Base-by-base conservation (phyloP, 2,113 vertebrate species). In the Lampris megalopsis region DNA sequence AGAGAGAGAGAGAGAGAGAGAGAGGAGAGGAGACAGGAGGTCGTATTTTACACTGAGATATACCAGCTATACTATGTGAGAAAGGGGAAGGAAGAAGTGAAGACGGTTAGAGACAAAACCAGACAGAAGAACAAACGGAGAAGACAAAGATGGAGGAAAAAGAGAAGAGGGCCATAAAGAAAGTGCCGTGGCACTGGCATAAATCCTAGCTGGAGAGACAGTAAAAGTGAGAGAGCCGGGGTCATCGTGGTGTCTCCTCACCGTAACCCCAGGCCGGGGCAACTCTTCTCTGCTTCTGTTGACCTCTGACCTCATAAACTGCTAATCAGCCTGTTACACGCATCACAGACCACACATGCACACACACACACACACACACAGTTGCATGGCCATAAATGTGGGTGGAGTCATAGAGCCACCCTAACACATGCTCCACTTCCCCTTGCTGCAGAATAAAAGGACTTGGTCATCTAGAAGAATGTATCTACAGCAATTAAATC, bases 261-360 rank as follows among this genome's bases (percentile, higher is more conserved):
- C 56, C 66, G 56, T 85, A 81, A 88, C 86, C 88, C 63, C 5
- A 35, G 71, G 73, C 79, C 65, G 24, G 80, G 85, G 83, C 86
- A 73, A 72, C 54, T 58, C 47, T 45, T 73, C 69, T 67, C 64
- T 0, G 71, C 87, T 90, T 63, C 82, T 83, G 85, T 83, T 92
- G 89, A 93, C 87, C 88, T 83, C 41, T 88, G 77, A 92, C 87
- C 92, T 82, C 79, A 67, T 91, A 89, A 93, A 91, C 68, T 47
- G 79, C 81, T 80, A 86, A 91, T 86, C 79, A 71, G 63, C 77
- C 86, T 79, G 89, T 94, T 89, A 91, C 83, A 88, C 11, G 86
- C 82, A 72, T 85, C 79, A 74, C 70, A 75, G 71, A 75, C 70
- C 73, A 63, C 72, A 54, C 66, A 75, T 48, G 43, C 53, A 42